A percentile compares a stretch with the other conserved stretches of the same genome.
phyloP scores from a whole-genome alignment of 2,113 vertebrate species.

The Sitta europaea region DNA sequence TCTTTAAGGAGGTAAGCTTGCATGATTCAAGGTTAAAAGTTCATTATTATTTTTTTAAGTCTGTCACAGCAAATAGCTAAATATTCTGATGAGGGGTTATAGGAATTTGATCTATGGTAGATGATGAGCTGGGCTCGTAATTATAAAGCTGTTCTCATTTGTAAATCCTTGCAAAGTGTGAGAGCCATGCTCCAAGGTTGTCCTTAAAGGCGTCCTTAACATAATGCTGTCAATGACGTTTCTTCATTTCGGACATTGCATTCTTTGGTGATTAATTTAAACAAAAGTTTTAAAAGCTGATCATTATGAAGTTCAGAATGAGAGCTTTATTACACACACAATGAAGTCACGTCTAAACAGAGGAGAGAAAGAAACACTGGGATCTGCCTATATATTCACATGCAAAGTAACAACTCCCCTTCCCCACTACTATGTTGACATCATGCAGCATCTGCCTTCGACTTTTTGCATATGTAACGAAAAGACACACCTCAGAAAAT shows the following conservation, averaged over 20 bases:
- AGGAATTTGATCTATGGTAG: not conserved
- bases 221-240: not conserved
- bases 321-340: not conserved
- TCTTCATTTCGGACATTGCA: not conserved
- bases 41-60: not conserved
- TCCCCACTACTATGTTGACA: not conserved
- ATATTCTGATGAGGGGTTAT: not conserved
- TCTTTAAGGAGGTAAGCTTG: conserved; percentile 11
- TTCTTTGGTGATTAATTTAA: not conserved
- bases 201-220: not conserved
- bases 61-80: not conserved
- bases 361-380: not conserved
- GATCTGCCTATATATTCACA: conserved; percentile 31
- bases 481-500: conserved; percentile 24
- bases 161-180: not conserved
- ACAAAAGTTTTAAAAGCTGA: conserved; percentile 30
- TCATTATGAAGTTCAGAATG: not conserved
- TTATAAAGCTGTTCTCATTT: not conserved
- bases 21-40: conserved; percentile 62
- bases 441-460: conserved; percentile 24
- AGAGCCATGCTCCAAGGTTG: not conserved
- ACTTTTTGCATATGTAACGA: conserved; percentile 36
- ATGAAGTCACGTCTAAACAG: conserved; percentile 6
- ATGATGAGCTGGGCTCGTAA: not conserved
- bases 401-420: conserved; percentile 40